Evolutionary conservation across 2,888 invertebrate genomes (phyloP), one percentile per base, ranked within the genome.

Genomic region (Heteromurus nitidus): DNA sequence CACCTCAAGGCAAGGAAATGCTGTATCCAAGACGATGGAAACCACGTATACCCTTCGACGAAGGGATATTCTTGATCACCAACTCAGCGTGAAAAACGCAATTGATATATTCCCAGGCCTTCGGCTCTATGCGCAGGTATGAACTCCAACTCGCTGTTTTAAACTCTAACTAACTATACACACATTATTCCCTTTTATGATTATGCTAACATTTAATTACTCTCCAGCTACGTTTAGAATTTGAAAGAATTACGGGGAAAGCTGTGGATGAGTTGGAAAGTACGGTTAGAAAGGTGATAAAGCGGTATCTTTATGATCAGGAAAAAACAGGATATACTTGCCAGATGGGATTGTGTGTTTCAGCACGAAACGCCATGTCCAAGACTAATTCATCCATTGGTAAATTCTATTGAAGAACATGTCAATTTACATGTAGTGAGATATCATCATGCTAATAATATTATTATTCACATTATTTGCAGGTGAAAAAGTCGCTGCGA

Each of bases 41-140:
- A 26, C 0, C 11, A 73, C 73, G n/a, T 73, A 47, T 50, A 11
- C n/a, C 3, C 24, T 73, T 16, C 62, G 73, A 3, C 26, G 31
- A 1, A 1, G 30, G 0, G 62, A 64, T 24, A 31, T 73, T 16
- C 16, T 62, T 9, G 9, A 30, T n/a, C 18, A 62, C 3, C 3
- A 16, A 1, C 26, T 73, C 2, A 73, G 73, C 30, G 31, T 73
- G 0, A 16, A 16, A 20, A 73, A 73, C 22, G 44, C 47, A 2
- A 24, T 73, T 2, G 62, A 62, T 20, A 64, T 73, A 13, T 75
- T 24, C 36, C 74, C 74, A 13, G 65, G 74, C 0, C n/a, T 75
- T 5, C 20, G 22, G n/a, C 18, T 2, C 3, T 74, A 28, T n/a
- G 2, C 18, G 2, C 60, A 64, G 36, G 73, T 74, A 20, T 26